phyloP scores from a whole-genome alignment of 2,888 invertebrate species.

The Drosophila greeni region DNA sequence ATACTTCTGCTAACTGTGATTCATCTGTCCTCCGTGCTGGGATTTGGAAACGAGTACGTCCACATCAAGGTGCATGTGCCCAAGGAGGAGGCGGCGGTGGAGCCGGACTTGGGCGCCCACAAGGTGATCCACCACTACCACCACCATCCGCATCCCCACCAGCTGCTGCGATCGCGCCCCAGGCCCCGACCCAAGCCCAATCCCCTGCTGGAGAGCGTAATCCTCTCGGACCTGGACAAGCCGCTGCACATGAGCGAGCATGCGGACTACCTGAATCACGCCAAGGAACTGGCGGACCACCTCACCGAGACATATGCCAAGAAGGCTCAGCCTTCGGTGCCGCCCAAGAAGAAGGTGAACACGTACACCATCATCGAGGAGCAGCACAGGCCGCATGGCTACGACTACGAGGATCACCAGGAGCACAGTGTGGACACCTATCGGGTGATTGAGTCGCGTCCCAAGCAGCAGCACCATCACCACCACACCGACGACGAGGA shows the following conservation, averaged over 20 bases:
- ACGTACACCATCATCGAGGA: slow-evolving; percentile 67
- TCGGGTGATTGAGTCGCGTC: slow-evolving; percentile 50
- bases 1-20: slow-evolving; percentile 19
- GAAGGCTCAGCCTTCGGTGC: slow-evolving; percentile 35
- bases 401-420: slow-evolving; percentile 43
- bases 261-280: slow-evolving; percentile 60
- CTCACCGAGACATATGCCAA: slow-evolving; percentile 55
- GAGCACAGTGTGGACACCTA: slow-evolving; percentile 53
- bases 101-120: slow-evolving; percentile 38
- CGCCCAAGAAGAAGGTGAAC: slow-evolving; percentile 59
- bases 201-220: slow-evolving; percentile 63
- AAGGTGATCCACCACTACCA: slow-evolving; percentile 70
- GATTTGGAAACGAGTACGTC: slow-evolving; percentile 70
- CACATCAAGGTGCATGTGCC: slow-evolving; percentile 73
- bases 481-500: slow-evolving; percentile 38
- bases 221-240: slow-evolving; percentile 66
- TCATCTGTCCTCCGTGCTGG: slow-evolving; percentile 21
- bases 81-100: slow-evolving; percentile 52
- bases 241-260: slow-evolving; percentile 53
- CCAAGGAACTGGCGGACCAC: slow-evolving; percentile 59
- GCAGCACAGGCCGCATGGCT: slow-evolving; percentile 29
- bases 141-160: slow-evolving; percentile 53
- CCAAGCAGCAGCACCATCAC: slow-evolving; percentile 36
- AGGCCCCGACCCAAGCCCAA: slow-evolving; percentile 37
- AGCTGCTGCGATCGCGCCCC: slow-evolving; percentile 9